A percentile compares a stretch with the other conserved stretches of the same genome.
phyloP scores from a whole-genome alignment of 2,888 invertebrate species.

The Mythimna impura region DNA sequence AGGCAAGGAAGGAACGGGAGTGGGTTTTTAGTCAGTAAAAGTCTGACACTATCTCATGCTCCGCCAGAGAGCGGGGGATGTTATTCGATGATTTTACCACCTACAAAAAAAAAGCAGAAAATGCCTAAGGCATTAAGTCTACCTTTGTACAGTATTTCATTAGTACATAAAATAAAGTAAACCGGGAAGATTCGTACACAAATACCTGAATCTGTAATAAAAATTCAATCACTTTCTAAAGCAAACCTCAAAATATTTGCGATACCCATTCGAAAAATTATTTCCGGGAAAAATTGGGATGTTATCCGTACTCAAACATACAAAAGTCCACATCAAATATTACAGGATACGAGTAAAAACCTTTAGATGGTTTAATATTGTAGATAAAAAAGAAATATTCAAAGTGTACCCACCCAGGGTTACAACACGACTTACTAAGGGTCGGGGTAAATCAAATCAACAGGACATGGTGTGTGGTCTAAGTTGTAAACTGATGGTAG shows the following conservation, averaged over 20 bases:
- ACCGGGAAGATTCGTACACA: not conserved
- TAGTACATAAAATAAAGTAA: not conserved
- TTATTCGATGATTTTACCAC: no score
- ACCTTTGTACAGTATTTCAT: no score
- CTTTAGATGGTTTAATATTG: slow-evolving; percentile 12
- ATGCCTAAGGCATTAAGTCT: no score
- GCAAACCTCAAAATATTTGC: not conserved
- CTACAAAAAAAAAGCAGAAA: no score
- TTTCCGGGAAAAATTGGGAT: slow-evolving; percentile 4
- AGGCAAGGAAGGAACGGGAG: no score
- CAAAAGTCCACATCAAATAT: slow-evolving; percentile 41
- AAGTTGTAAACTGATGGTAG: slow-evolving; percentile 15
- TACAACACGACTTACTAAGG: slow-evolving; percentile 2
- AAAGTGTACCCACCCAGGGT: slow-evolving; percentile 28
- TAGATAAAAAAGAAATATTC: slow-evolving; percentile 44
- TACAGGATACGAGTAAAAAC: slow-evolving; percentile 14
- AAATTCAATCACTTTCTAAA: not conserved
- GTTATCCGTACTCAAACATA: not conserved
- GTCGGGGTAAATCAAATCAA: slow-evolving; percentile 50
- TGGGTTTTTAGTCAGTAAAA: no score
- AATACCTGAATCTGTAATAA: not conserved
- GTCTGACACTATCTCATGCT: no score
- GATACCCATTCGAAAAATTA: not conserved
- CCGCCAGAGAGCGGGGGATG: no score
- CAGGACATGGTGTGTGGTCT: slow-evolving; percentile 18